Evolutionary conservation across 2,113 vertebrate genomes (phyloP).

Genomic region (Notothenia rossii): DNA sequence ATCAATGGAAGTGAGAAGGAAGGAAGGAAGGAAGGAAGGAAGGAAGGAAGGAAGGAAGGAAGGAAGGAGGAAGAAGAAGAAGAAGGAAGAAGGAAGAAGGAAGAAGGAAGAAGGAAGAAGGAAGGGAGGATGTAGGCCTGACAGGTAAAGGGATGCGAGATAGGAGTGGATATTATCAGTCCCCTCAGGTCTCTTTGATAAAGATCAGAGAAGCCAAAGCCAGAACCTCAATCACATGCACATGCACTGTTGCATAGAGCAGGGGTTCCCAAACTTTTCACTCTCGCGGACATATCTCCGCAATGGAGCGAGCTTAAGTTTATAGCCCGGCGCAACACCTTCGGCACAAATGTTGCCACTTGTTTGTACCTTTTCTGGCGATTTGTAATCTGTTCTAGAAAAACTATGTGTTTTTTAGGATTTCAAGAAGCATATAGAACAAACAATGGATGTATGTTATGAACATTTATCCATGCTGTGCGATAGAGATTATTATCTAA

Average conservation of each 20-base stretch:
- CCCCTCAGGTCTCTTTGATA: conserved; percentile 73
- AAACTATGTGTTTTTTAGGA: too few relatives aligned
- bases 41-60: conserved; percentile 20
- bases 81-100: conserved; percentile 14
- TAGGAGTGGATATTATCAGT: conserved; percentile 65
- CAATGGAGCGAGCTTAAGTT: too few relatives aligned
- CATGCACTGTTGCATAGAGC: neutral
- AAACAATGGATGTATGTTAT: too few relatives aligned
- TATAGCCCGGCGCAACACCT: too few relatives aligned
- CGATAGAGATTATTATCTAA: too few relatives aligned
- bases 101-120: conserved; percentile 9
- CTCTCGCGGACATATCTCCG: too few relatives aligned
- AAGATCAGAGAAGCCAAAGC: conserved; percentile 63
- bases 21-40: conserved; percentile 25
- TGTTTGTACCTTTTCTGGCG: too few relatives aligned
- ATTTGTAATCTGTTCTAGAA: too few relatives aligned
- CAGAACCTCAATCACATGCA: conserved; percentile 48
- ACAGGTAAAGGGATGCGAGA: conserved; percentile 51
- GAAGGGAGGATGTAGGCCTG: conserved; percentile 9
- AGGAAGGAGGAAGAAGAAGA: neutral
- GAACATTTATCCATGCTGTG: too few relatives aligned
- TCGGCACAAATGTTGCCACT: too few relatives aligned
- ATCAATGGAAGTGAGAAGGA: conserved; percentile 22
- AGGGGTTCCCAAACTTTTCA: too few relatives aligned
- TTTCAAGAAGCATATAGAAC: too few relatives aligned